Base-by-base conservation (phyloP, 2,797 vertebrate genomes). In the Labroides dimidiatus region DNA sequence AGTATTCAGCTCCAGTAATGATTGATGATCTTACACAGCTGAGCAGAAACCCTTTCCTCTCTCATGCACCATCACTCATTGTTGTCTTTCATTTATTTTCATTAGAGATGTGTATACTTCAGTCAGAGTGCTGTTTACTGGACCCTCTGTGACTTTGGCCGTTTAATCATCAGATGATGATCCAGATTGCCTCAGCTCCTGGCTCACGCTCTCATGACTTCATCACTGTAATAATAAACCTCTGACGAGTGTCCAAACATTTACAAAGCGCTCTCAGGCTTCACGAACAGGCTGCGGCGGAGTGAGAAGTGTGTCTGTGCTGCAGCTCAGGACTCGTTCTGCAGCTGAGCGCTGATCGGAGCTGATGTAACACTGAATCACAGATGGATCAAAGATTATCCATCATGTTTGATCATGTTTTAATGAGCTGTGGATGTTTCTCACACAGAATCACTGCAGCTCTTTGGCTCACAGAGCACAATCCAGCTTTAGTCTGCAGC, bases 161-260 rank as follows among this genome's bases (percentile, higher is more conserved):
- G 57, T 45, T 58, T 19, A 45, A 47, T 47, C 13, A 21, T 20
- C 17, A 21, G 43, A 47, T 20, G 43, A 47, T 21, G 57, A 36
- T 36, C 57, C 43, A 36, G 2, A 45, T 27, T 10, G 27, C 13
- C 57, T 47, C 43, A 3, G 24, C 27, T 36, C 27, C 11, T 59
- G 56, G 56, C 56, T 47, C 43, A 21, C 0, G 6, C 43, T 48
- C 57, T 2, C 13, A 59, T 47, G 43, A 59, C 42, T 45, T 58
- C 55, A 58, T n/a, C 41, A 57, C 15, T 12, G 10, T 2, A 39
- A 27, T 24, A 43, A 57, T 19, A 57, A 44, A 45, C 23, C 23
- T 20, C 41, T 30, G 54, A 56, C 41, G 53, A 41, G 53, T 21
- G 15, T 42, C 21, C 37, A 56, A 42, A 53, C 51, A 36, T 36